Conservation (phyloP, 2,888 invertebrate species). For the Nycteola revayana region DNA sequence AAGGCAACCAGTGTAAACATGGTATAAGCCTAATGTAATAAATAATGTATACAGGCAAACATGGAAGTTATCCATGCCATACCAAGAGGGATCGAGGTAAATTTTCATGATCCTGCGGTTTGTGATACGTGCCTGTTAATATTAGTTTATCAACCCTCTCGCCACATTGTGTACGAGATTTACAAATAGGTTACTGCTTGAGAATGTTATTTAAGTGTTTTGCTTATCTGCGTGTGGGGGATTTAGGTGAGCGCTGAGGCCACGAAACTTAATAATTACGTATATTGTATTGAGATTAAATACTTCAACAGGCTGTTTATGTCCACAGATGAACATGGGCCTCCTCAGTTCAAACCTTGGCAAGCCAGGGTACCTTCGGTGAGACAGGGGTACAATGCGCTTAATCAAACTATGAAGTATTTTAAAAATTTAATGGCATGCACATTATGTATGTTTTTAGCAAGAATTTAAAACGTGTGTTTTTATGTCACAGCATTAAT, state of each 20-base stretch:
- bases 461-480: too few species aligned
- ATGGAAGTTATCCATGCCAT: slow-evolving; percentile 69
- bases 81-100: slow-evolving; percentile 67
- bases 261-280: slow-evolving; percentile 8
- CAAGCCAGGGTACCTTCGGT: too few species aligned
- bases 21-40: slow-evolving; percentile 68
- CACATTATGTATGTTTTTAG: too few species aligned
- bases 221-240: slow-evolving; percentile 25
- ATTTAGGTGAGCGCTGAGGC: slow-evolving; percentile 11
- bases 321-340: too few species aligned
- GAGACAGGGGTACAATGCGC: too few species aligned
- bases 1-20: slow-evolving; percentile 68
- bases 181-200: slow-evolving; percentile 51
- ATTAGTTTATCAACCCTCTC: slow-evolving; percentile 73
- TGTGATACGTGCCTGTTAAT: slow-evolving; percentile 72
- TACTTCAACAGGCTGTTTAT: too few species aligned
- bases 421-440: too few species aligned
- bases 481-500: too few species aligned
- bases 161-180: slow-evolving; percentile 63
- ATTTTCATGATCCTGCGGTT: slow-evolving; percentile 80
- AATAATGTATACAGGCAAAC: slow-evolving; percentile 76
- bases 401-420: too few species aligned
- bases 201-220: slow-evolving; percentile 41
- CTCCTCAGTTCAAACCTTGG: too few species aligned
- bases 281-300: too few species aligned